Evolutionary conservation across 92 coral and sea anemone genomes (phyloP).

Genomic region (Montipora capitata): DNA sequence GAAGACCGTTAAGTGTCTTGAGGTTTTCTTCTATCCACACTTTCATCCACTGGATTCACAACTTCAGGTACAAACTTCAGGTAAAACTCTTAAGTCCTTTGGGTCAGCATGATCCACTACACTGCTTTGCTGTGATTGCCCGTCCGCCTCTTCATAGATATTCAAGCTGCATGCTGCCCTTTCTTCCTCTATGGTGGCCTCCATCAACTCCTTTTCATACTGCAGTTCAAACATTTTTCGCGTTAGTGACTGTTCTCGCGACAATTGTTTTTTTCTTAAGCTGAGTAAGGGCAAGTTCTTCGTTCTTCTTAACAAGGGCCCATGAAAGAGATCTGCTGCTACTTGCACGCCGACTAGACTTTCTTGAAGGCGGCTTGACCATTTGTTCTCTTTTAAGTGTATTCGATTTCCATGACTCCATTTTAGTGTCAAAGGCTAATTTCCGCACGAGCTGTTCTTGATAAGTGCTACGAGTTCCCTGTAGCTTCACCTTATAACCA

Average conservation of each 20-base stretch:
- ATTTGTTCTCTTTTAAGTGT: not conserved
- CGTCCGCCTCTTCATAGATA: constrained; percentile 13
- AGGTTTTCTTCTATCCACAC: too few relatives aligned
- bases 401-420: constrained; percentile 26
- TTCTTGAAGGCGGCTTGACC: not conserved
- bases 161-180: not conserved
- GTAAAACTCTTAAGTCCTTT: not conserved
- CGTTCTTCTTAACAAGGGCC: constrained; percentile 4
- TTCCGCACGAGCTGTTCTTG: constrained; percentile 51
- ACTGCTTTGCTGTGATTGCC: not conserved
- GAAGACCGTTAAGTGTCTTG: too few relatives aligned
- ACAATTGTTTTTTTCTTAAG: constrained; percentile 9
- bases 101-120: not conserved
- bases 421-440: constrained; percentile 13
- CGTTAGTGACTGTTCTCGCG: not conserved
- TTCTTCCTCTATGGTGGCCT: constrained; percentile 27
- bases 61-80: not conserved
- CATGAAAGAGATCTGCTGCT: constrained; percentile 6
- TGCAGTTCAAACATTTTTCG: constrained; percentile 8
- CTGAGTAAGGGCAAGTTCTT: constrained; percentile 17
- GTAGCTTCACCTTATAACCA: not conserved
- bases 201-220: constrained; percentile 4
- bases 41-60: too few relatives aligned
- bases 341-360: not conserved
- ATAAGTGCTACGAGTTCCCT: constrained; percentile 11